Percentiles rank a stretch among this genome's conserved stretches.
Evolutionary conservation across 2,888 invertebrate genomes (phyloP).

Genomic region (Nephrotoma appendiculata): DNA sequence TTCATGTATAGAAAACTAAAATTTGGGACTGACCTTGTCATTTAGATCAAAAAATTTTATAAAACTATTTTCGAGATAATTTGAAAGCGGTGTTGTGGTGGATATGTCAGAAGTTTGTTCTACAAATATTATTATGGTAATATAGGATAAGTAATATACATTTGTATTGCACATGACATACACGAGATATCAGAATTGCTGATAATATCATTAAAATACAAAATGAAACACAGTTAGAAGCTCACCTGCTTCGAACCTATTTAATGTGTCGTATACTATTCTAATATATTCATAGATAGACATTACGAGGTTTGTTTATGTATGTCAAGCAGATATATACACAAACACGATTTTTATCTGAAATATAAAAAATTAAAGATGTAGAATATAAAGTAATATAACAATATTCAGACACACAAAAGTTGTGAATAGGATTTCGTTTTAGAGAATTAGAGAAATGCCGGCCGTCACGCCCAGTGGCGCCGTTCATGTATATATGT

Average conservation of each 20-base stretch:
- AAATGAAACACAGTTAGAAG: not conserved
- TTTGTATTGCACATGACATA: not conserved
- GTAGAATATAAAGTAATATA: not conserved
- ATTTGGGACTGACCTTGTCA: not conserved
- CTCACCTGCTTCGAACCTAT: not conserved
- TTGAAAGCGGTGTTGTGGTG: not conserved
- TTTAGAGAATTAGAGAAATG: not conserved
- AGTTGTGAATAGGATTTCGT: not conserved
- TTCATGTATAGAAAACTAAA: not conserved
- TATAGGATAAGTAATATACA: not conserved
- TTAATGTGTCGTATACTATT: not conserved
- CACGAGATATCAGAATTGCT: not conserved
- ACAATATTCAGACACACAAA: not conserved
- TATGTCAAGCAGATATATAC: no score
- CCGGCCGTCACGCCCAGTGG: conserved; percentile 5
- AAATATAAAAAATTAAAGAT: not conserved
- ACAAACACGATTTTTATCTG: not conserved
- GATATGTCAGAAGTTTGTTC: not conserved
- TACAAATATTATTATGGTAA: not conserved
- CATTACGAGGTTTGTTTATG: no score
- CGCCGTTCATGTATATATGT: not conserved
- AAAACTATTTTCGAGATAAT: not conserved
- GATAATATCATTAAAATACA: not conserved
- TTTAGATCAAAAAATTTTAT: not conserved
- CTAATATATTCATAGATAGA: not conserved